phyloP scores from a whole-genome alignment of 1,140 invertebrate species.

The Apis florea region DNA sequence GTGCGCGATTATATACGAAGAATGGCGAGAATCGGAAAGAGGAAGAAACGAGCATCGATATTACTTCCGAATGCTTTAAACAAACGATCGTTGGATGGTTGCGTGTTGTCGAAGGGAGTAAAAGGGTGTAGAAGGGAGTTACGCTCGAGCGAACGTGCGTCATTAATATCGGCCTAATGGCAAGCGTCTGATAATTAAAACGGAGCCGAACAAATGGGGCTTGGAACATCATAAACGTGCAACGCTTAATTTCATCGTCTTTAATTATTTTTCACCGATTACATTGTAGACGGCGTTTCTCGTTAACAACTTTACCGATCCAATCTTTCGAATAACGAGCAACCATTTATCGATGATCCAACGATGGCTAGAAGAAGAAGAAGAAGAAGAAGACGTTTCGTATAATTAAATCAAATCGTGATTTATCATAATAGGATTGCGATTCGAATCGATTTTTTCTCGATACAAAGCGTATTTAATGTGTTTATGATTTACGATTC shows the following conservation, averaged over 20 bases:
- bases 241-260: slow-evolving; percentile 20
- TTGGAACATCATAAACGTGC: slow-evolving; percentile 19
- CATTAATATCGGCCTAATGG: slow-evolving; percentile 67
- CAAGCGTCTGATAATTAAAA: slow-evolving; percentile 67
- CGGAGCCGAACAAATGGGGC: slow-evolving; percentile 43
- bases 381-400: too few relatives aligned
- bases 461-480: too few relatives aligned
- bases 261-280: slow-evolving; percentile 29
- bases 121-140: not conserved
- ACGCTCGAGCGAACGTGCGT: slow-evolving; percentile 38
- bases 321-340: too few relatives aligned
- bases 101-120: not conserved
- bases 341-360: not conserved
- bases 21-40: slow-evolving; percentile 1
- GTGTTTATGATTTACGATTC: too few relatives aligned
- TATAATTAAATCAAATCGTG: not conserved
- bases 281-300: not conserved
- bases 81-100: slow-evolving; percentile 2
- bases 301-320: slow-evolving; percentile 9
- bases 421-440: not conserved
- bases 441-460: too few relatives aligned
- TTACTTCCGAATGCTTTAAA: slow-evolving; percentile 19
- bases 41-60: slow-evolving; percentile 9
- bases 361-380: not conserved
- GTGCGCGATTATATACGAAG: not conserved